Conservation (phyloP, 2,113 vertebrate species). For the Macroglossus sobrinus region DNA sequence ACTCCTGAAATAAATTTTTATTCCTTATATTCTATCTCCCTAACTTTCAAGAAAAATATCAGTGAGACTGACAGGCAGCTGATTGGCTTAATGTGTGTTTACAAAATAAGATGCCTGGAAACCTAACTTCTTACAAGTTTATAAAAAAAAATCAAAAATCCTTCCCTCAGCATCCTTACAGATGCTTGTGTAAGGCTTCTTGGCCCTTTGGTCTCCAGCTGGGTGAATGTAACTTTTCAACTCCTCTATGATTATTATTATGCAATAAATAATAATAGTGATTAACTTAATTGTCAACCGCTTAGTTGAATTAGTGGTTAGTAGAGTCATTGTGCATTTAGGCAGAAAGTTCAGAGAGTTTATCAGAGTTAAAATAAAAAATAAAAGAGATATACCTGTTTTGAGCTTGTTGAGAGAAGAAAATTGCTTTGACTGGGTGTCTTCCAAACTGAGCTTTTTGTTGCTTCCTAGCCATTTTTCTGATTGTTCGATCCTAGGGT, state of each 20-base stretch:
- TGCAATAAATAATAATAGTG: not conserved
- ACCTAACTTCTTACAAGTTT: not conserved
- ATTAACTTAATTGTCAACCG: not conserved
- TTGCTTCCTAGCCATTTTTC: not conserved
- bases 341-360: not conserved
- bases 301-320: slow-evolving; percentile 1
- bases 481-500: not conserved
- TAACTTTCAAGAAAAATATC: not conserved
- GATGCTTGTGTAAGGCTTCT: not conserved
- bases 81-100: not conserved
- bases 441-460: not conserved
- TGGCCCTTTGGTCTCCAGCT: not conserved
- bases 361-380: slow-evolving; percentile 6
- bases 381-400: not conserved
- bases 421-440: not conserved
- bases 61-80: not conserved
- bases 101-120: not conserved
- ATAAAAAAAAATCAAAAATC: not conserved
- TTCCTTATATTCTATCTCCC: not conserved
- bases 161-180: not conserved
- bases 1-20: not conserved
- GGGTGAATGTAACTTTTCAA: not conserved
- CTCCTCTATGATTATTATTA: not conserved
- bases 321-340: not conserved
- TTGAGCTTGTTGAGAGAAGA: slow-evolving; percentile 25